phyloP scores from a whole-genome alignment of 2,797 vertebrate genomes.

The Oryzias dopingdopingensis region DNA sequence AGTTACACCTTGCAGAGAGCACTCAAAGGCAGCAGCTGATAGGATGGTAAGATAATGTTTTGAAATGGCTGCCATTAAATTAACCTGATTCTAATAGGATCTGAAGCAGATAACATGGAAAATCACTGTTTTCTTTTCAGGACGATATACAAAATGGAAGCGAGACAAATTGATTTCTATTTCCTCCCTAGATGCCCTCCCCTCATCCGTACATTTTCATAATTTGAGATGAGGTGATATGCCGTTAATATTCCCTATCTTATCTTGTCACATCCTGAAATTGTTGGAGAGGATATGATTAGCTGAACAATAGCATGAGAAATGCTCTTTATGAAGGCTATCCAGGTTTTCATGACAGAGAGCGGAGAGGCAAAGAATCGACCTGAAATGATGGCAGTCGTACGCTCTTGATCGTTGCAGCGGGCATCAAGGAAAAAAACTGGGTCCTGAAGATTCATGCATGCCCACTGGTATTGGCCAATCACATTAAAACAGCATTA shows the following conservation, averaged over 20 bases:
- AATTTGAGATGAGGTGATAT: conserved; percentile 80
- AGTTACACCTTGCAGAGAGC: conserved; percentile 68
- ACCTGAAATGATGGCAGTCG: conserved; percentile 59
- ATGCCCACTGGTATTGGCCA: conserved; percentile 58
- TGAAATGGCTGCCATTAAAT: conserved; percentile 77
- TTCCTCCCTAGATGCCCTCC: conserved; percentile 64
- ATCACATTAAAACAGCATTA: conserved; percentile 70
- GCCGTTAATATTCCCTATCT: conserved; percentile 80
- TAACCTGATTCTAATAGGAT: conserved; percentile 84
- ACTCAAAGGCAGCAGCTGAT: conserved; percentile 75
- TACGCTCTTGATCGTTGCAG: conserved; percentile 60
- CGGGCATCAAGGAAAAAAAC: conserved; percentile 54
- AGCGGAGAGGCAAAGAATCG: conserved; percentile 60
- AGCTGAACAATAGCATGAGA: conserved; percentile 80
- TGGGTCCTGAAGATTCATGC: conserved; percentile 42
- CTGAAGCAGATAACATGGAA: conserved; percentile 78
- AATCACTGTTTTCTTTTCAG: conserved; percentile 82
- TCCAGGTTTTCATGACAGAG: conserved; percentile 72
- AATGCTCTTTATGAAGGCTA: conserved; percentile 78
- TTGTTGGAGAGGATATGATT: conserved; percentile 83
- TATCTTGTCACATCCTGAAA: conserved; percentile 82
- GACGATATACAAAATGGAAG: conserved; percentile 76
- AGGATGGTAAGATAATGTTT: conserved; percentile 65
- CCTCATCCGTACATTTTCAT: conserved; percentile 60
- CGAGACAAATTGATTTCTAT: conserved; percentile 77